Percentiles rank a stretch among this genome's conserved stretches.
Evolutionary conservation across 2,113 vertebrate species (phyloP).

Genomic region (Aviceda subcristata): DNA sequence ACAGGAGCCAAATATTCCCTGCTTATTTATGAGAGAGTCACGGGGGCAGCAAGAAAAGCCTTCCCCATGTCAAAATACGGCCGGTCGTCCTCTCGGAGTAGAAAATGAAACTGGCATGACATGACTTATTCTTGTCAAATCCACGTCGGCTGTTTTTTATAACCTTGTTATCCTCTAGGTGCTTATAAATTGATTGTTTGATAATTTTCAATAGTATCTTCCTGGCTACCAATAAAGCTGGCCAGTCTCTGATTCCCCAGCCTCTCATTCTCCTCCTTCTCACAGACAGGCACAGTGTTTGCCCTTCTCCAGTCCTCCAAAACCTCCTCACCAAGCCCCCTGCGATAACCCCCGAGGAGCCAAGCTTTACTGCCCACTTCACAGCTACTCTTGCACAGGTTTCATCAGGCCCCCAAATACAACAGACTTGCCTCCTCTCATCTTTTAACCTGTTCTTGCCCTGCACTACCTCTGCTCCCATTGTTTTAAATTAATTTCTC

Average conservation of each 20-base stretch:
- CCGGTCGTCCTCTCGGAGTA: background rate
- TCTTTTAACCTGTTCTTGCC: background rate
- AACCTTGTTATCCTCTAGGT: background rate
- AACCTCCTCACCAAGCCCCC: background rate
- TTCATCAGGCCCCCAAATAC: background rate
- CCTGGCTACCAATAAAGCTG: background rate
- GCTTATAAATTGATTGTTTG: background rate
- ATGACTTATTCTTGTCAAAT: background rate
- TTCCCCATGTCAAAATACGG: background rate
- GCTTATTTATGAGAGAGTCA: background rate
- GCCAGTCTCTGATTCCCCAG: background rate
- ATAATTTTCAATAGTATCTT: background rate
- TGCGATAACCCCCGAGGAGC: background rate
- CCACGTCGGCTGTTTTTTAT: rapidly evolving
- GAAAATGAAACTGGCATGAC: background rate
- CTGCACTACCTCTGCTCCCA: background rate
- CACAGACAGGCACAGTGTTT: background rate
- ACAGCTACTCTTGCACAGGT: background rate
- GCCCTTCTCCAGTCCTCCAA: background rate
- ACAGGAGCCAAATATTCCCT: background rate
- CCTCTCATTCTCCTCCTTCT: background rate
- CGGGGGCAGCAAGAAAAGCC: background rate
- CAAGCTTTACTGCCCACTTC: background rate
- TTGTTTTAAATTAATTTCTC: background rate
- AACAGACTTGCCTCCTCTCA: background rate